phyloP scores from a whole-genome alignment of 2,797 vertebrate species.

The Paratrypauchen microcephalus region DNA sequence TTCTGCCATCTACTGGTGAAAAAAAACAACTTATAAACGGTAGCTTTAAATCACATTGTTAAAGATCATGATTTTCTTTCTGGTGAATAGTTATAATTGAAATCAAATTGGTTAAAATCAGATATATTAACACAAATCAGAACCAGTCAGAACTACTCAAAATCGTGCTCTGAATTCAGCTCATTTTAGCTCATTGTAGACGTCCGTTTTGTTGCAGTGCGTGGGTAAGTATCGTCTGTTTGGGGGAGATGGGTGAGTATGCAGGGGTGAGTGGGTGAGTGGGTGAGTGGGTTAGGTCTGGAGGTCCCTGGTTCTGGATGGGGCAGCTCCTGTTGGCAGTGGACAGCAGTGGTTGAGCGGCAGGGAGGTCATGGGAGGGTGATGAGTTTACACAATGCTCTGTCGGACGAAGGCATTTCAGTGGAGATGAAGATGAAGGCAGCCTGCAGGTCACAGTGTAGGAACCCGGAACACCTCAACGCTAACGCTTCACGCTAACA shows the following conservation, averaged over 20 bases:
- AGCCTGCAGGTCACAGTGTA: constrained; percentile 83
- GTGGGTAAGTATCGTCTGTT: background rate
- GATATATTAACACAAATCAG: too few relatives aligned
- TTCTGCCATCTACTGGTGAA: too few relatives aligned
- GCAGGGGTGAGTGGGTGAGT: background rate
- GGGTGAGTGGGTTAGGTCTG: background rate
- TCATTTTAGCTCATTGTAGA: background rate
- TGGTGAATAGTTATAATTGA: too few relatives aligned
- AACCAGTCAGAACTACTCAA: too few relatives aligned
- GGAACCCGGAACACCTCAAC: constrained; percentile 76
- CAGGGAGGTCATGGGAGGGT: constrained; percentile 62
- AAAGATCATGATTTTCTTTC: too few relatives aligned
- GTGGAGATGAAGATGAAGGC: constrained; percentile 84
- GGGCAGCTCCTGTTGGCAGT: constrained; percentile 66
- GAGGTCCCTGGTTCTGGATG: background rate
- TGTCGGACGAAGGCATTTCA: constrained; percentile 85
- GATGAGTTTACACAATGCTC: constrained; percentile 81
- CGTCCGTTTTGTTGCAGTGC: background rate
- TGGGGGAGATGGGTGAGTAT: background rate
- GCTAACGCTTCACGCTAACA: constrained; percentile 55
- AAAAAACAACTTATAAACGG: too few relatives aligned
- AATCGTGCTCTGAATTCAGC: too few relatives aligned
- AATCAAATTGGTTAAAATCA: too few relatives aligned
- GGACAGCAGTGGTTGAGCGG: constrained; percentile 82
- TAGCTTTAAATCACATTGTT: too few relatives aligned